A percentile compares a stretch with the other conserved stretches of the same genome.
Conservation (phyloP, 2,888 invertebrate species). For the Epistrophe grossulariae region DNA sequence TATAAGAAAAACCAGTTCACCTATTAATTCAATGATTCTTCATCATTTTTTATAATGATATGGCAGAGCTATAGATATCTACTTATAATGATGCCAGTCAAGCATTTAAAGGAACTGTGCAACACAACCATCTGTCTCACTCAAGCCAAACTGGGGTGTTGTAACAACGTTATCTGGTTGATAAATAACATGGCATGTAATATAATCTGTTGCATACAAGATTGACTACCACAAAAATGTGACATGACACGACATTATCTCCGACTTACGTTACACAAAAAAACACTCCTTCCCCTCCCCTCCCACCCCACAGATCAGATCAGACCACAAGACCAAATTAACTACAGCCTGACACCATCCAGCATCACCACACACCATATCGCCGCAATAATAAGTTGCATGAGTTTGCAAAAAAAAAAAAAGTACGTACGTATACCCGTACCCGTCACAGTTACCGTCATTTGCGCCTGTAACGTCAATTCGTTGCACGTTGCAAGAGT, state of each 20-base stretch:
- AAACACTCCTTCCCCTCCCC: background rate
- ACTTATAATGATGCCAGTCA: background rate
- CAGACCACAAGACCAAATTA: conserved; percentile 61
- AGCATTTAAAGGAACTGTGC: conserved; percentile 5
- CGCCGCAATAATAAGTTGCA: conserved; percentile 35
- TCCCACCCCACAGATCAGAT: background rate
- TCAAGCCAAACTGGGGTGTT: conserved; percentile 29
- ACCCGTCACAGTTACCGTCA: conserved; percentile 37
- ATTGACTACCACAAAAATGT: conserved; percentile 75
- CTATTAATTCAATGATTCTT: conserved; percentile 26
- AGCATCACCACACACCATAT: conserved; percentile 25
- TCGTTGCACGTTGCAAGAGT: conserved; percentile 40
- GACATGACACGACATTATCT: conserved; percentile 74
- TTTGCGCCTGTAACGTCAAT: conserved; percentile 57
- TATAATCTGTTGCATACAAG: conserved; percentile 64
- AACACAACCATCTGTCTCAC: conserved; percentile 19
- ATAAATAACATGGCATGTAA: conserved; percentile 69
- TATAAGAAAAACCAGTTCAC: conserved; percentile 31
- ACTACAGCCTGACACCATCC: conserved; percentile 46
- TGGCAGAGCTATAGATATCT: background rate
- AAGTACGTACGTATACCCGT: conserved; percentile 7
- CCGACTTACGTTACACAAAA: conserved; percentile 64
- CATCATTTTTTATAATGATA: conserved; percentile 20
- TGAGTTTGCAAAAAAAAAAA: conserved; percentile 25
- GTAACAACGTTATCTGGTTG: conserved; percentile 62